Evolutionary conservation across 2,113 vertebrate genomes (phyloP).

Genomic region (Rhinoderma darwinii): DNA sequence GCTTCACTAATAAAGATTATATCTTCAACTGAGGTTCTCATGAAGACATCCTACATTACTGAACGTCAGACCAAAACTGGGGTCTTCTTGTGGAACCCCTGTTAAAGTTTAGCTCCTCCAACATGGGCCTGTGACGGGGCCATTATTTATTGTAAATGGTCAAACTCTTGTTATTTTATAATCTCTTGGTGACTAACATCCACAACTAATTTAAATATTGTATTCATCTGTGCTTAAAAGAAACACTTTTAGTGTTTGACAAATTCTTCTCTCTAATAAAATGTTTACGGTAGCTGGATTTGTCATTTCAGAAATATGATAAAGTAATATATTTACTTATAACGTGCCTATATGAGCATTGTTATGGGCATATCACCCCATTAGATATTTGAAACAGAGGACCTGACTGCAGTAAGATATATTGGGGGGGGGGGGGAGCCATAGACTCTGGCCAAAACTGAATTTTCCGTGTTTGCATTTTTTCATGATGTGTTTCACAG

Average conservation of each 20-base stretch:
- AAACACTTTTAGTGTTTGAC: too few species aligned
- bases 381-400: not conserved
- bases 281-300: too few species aligned
- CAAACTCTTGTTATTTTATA: not conserved
- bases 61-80: not conserved
- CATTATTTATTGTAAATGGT: not conserved
- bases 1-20: not conserved
- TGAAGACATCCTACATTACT: not conserved
- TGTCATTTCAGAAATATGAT: too few species aligned
- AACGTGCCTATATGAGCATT: too few species aligned
- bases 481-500: too few species aligned
- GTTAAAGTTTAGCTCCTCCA: not conserved
- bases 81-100: not conserved
- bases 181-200: not conserved
- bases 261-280: too few species aligned
- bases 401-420: not conserved
- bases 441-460: not conserved
- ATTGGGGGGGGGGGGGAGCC: not conserved
- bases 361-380: not conserved
- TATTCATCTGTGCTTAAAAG: too few species aligned
- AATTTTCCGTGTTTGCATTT: not conserved
- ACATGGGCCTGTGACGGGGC: not conserved
- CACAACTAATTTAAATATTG: too few species aligned
- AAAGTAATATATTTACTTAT: too few species aligned
- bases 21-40: not conserved